A percentile compares a stretch with the other conserved stretches of the same genome.
These are phyloP conservation scores for Patagioenas fasciata DNA, from an alignment of 2,113 vertebrate genomes.

Conservation along the genomic window DNA sequence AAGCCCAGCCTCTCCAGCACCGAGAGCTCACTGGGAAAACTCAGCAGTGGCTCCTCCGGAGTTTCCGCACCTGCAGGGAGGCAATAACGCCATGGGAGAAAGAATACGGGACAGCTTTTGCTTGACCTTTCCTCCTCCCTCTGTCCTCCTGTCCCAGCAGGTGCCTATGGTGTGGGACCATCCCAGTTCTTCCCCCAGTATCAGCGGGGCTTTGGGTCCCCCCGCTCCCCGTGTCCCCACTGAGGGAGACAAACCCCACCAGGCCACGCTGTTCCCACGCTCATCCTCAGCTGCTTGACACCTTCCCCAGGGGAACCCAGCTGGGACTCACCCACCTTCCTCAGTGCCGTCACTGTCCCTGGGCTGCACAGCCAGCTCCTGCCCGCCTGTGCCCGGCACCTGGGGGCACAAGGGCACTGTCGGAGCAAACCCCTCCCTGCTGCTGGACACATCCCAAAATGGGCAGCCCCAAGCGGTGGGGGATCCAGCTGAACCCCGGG, in stretches of 20 bases:
- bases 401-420: not conserved
- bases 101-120: fast-evolving
- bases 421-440: not conserved
- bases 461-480: not conserved
- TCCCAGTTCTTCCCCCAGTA: not conserved
- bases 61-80: slow-evolving; percentile 16
- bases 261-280: fast-evolving
- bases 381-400: not conserved
- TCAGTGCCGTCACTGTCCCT: slow-evolving; percentile 63
- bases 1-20: slow-evolving; percentile 79
- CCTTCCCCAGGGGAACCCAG: not conserved
- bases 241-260: not conserved
- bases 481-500: not conserved
- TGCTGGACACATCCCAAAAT: not conserved
- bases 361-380: not conserved
- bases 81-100: not conserved
- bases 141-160: not conserved
- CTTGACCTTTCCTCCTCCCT: not conserved
- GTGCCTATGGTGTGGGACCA: not conserved
- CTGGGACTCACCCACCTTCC: slow-evolving; percentile 75
- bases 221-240: not conserved
- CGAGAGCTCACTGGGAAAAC: slow-evolving; percentile 69
- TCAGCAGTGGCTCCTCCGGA: slow-evolving; percentile 33
- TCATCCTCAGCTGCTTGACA: not conserved
- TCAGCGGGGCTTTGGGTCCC: not conserved